Evolutionary conservation across 2,888 invertebrate species (phyloP).

Genomic region (Caenorhabditis uteleia): DNA sequence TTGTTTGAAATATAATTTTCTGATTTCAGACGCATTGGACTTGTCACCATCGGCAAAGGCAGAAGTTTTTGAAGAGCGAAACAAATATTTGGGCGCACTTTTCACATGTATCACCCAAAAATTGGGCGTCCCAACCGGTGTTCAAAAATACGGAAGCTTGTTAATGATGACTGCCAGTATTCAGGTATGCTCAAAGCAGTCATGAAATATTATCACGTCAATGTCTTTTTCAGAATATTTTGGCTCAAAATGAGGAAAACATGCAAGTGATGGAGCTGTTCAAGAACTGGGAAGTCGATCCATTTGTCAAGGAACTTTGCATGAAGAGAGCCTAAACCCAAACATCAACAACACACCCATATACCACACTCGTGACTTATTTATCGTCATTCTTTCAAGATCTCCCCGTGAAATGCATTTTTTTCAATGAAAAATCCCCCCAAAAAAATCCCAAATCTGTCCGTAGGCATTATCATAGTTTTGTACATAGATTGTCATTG

Average conservation of each 20-base stretch:
- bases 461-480: too few species aligned
- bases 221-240: constrained; percentile 61
- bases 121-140: constrained; percentile 49
- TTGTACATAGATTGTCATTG: too few species aligned
- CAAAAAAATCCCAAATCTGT: too few species aligned
- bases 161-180: constrained; percentile 62
- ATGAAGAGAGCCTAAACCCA: constrained; percentile 41
- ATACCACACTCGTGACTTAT: too few species aligned
- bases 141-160: constrained; percentile 57
- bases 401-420: too few species aligned
- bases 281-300: constrained; percentile 62
- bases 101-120: constrained; percentile 62
- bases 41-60: constrained; percentile 56
- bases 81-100: constrained; percentile 65
- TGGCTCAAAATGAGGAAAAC: constrained; percentile 68
- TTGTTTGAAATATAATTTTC: not conserved
- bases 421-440: too few species aligned
- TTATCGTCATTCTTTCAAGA: too few species aligned
- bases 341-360: not conserved
- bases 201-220: not conserved
- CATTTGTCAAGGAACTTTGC: constrained; percentile 56
- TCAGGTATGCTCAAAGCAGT: constrained; percentile 34
- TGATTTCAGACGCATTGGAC: constrained; percentile 62
- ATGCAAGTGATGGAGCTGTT: constrained; percentile 69
- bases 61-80: constrained; percentile 62